Conservation (phyloP, 2,113 vertebrate genomes). For the Onychostruthus taczanowskii region DNA sequence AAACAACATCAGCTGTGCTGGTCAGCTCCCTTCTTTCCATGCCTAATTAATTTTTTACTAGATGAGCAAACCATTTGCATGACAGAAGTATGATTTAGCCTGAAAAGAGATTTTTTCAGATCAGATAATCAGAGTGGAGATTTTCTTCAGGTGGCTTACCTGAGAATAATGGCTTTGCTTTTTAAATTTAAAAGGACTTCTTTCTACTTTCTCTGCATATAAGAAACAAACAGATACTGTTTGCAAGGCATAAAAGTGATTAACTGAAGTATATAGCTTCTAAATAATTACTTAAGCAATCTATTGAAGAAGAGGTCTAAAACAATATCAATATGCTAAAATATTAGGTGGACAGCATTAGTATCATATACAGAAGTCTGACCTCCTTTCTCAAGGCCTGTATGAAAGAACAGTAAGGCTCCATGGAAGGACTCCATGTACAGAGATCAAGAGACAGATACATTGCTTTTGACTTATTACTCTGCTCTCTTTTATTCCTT, state of each 20-base stretch:
- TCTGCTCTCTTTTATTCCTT: neutral
- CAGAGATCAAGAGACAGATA: neutral
- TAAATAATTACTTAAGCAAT: neutral
- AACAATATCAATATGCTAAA: neutral
- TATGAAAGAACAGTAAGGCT: neutral
- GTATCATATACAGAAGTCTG: neutral
- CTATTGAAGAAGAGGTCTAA: neutral
- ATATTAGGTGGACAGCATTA: neutral
- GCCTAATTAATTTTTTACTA: neutral
- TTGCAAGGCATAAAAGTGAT: neutral
- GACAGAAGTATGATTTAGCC: neutral
- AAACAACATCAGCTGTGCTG: neutral
- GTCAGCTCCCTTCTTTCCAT: neutral
- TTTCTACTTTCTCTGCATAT: neutral
- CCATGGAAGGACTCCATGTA: neutral
- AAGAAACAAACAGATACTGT: neutral
- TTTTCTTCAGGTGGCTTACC: neutral
- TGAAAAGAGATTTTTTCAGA: neutral
- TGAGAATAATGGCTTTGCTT: neutral
- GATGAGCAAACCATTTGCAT: neutral
- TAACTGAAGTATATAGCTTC: neutral
- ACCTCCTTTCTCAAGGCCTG: neutral
- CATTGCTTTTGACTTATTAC: neutral
- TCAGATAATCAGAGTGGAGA: neutral
- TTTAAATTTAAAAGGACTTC: constrained; percentile 38